These are phyloP conservation scores for Chouioia cunea DNA, from an alignment of 2,888 invertebrate species.

Conservation along the genomic window DNA sequence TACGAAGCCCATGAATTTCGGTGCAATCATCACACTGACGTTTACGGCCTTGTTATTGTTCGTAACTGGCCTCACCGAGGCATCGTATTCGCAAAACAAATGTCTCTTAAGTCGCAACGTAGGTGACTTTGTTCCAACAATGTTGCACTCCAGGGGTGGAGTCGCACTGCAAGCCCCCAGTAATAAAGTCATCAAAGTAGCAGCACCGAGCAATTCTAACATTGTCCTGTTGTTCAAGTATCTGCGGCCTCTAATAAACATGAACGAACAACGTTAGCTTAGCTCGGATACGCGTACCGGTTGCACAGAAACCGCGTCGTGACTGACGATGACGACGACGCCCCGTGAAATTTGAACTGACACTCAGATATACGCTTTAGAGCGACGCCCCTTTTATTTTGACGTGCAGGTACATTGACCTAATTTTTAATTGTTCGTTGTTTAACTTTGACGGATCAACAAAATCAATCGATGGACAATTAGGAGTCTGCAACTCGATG, in stretches of 20 bases:
- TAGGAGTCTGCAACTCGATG: too few species aligned
- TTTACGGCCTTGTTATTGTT: constrained; percentile 70
- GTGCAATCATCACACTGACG: constrained; percentile 71
- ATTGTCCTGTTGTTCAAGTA: neutral
- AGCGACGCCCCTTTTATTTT: too few species aligned
- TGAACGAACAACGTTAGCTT: neutral
- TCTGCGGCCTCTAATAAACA: neutral
- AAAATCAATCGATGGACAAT: too few species aligned
- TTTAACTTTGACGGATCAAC: too few species aligned
- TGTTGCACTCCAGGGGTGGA: constrained; percentile 51
- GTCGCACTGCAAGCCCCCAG: neutral
- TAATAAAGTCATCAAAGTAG: neutral
- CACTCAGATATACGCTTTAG: too few species aligned
- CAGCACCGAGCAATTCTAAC: neutral
- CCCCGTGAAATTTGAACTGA: constrained; percentile 28
- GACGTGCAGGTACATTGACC: too few species aligned
- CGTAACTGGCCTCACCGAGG: constrained; percentile 71
- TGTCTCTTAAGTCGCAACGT: constrained; percentile 69
- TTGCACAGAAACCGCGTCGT: neutral
- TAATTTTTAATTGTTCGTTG: too few species aligned
- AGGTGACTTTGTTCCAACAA: constrained; percentile 48
- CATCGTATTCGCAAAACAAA: constrained; percentile 73
- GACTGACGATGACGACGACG: constrained; percentile 6
- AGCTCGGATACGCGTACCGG: neutral
- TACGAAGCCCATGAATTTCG: constrained; percentile 72